Evolutionary conservation across 2,888 invertebrate genomes (phyloP), one percentile per base, ranked within the genome.

Genomic region (Drosophila mayaguana): DNA sequence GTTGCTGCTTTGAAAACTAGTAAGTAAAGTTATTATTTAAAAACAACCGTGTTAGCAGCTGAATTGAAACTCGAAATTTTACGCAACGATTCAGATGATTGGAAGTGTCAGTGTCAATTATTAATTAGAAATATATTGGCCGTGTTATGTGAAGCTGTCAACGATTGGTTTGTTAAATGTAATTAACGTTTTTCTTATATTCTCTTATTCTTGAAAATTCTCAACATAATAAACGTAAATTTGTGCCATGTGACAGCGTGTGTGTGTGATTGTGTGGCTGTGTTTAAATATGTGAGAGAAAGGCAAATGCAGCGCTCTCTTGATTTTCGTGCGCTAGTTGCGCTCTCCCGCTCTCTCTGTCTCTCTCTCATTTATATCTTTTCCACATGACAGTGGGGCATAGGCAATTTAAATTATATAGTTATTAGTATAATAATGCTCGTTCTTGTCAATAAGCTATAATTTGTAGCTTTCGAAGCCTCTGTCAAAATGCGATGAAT

Each of bases 161-260:
- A 34, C 48, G 45, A 60, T 57, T 22, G 61, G 59, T 77, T 76
- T 76, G 54, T 80, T 81, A 62, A 78, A 69, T 70, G 75, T 82
- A 74, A 76, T 80, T 78, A 70, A 70, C 61, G 48, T 77, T 77
- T 74, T 81, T 83, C 78, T 73, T 79, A 68, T 61, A 57, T 75
- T 62, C 74, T 67, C 69, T 68, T 65, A 66, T 67, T 74, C 73
- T 88, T 89, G 71, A 84, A 90, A 83, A 86, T 88, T 90, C 83
- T 84, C 88, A 89, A 77, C 90, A 89, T 83, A 89, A 83, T 89
- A 84, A 89, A 78, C 89, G 89, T 87, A 74, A 71, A 80, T 83
- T 85, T 62, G 62, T 75, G 66, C 32, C 43, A 38, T 72, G 72
- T 50, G 51, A 63, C 42, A 53, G 67, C 59, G 70, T 63, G 77